Evolutionary conservation across 1,140 invertebrate genomes (phyloP), one percentile per base, ranked within the genome.

Genomic region (Cydia fagiglandana): DNA sequence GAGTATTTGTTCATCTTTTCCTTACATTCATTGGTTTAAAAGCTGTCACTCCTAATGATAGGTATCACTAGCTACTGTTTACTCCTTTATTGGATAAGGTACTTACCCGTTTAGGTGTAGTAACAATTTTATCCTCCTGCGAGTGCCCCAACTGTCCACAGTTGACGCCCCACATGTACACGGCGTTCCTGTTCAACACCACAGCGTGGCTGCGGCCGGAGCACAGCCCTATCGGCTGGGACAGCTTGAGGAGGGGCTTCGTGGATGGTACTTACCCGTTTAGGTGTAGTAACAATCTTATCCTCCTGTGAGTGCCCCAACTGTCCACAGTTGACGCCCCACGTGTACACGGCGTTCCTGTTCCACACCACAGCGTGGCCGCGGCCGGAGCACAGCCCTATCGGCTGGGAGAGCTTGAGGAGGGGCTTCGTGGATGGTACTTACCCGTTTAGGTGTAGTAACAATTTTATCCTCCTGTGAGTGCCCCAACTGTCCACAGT

Each of bases 241-340:
- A 88, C 34, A 91, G 79, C 74, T 91, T 92, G 28, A 91, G 78
- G 10, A 92, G 41, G 2, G 89, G 84, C 70, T 89, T 90, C 0
- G 81, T 79, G 1, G 82, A 79, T n/a, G 7, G 13, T 10, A 38
- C 83, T 88, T 79, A 94, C 93, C 80, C 89, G 84, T 89, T 92
- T 93, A 4, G 94, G 94, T 9, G 80, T 73, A 0, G 84, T 73
- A 9, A 93, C 82, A 13, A 86, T 50, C 79, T 88, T 92, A 5
- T 92, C 90, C 30, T 88, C 86, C 38, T 88, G 86, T 6, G 88
- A 78, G 73, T 93, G 94, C 78, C 96, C 96, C 50, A 97, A 85
- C 86, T 97, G 96, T 50, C 96, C 96, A 74, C 94, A 93, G 91
- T 97, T 96, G 0, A 95, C 90, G 13, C 96, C 96, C 94, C 95